Conservation (phyloP, 1,140 invertebrate species). For the Drosophila aff. region DNA sequence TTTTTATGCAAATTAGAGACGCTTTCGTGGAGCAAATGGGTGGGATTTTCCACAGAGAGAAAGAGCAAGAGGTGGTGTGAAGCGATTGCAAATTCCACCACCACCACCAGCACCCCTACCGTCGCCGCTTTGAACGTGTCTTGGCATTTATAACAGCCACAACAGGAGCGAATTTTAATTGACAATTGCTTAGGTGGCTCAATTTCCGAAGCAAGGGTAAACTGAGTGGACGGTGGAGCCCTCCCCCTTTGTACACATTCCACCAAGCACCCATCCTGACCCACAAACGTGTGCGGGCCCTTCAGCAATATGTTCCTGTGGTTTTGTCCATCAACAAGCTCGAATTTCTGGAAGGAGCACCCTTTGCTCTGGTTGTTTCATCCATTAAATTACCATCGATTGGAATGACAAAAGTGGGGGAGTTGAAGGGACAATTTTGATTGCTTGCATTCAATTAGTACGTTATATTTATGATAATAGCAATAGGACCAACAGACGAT, state of each 20-base stretch:
- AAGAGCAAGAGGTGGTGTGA: not conserved
- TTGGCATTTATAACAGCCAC: constrained; percentile 38
- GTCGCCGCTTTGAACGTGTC: constrained; percentile 39
- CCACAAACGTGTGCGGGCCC: constrained; percentile 19
- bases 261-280: not conserved
- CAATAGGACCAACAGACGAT: not conserved
- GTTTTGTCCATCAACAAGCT: constrained; percentile 26
- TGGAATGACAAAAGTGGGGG: not conserved
- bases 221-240: constrained; percentile 10
- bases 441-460: constrained; percentile 4
- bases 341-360: not conserved
- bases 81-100: constrained; percentile 43
- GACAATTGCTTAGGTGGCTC: constrained; percentile 63
- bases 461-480: constrained; percentile 6
- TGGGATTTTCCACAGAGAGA: not conserved
- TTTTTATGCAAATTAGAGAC: constrained; percentile 71
- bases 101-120: not conserved
- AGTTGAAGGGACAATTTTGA: constrained; percentile 1
- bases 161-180: constrained; percentile 59
- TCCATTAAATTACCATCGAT: constrained; percentile 54
- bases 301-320: constrained; percentile 47
- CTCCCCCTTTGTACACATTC: constrained; percentile 1
- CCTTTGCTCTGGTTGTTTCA: constrained; percentile 29
- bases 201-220: constrained; percentile 27
- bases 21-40: constrained; percentile 8